Percentiles rank a stretch among this genome's conserved stretches.
Conservation (phyloP, 2,113 vertebrate species). For the Melanerpes formicivorus region DNA sequence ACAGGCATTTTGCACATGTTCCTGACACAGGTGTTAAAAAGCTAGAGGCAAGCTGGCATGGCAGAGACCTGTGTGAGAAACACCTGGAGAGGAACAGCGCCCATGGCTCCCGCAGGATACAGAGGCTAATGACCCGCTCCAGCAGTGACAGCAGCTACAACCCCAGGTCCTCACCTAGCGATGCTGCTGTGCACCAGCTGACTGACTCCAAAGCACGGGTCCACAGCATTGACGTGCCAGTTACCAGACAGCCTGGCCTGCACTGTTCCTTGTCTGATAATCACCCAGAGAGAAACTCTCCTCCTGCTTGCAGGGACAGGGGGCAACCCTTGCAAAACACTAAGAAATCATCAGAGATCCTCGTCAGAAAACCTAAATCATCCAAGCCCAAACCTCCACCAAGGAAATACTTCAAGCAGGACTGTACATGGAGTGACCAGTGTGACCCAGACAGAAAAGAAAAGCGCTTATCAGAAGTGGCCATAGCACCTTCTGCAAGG, state of each 20-base stretch:
- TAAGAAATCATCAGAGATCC: conserved; percentile 75
- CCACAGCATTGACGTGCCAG: conserved; percentile 75
- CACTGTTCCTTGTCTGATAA: neutral
- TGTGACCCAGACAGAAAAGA: conserved; percentile 57
- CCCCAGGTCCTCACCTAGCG: conserved; percentile 47
- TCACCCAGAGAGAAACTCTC: conserved; percentile 65
- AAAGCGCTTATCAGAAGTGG: conserved; percentile 5
- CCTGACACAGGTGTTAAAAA: conserved; percentile 74
- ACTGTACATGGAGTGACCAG: conserved; percentile 69
- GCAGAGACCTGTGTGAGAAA: conserved; percentile 78
- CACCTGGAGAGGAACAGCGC: conserved; percentile 72
- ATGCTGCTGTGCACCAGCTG: conserved; percentile 39
- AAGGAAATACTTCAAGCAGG: conserved; percentile 82
- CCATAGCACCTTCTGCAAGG: conserved; percentile 28
- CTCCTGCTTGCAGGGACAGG: conserved; percentile 33
- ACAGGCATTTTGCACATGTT: neutral
- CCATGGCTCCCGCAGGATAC: conserved; percentile 59
- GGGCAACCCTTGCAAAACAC: conserved; percentile 69
- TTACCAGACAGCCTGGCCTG: conserved; percentile 46
- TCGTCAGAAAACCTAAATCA: conserved; percentile 74
- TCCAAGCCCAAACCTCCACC: conserved; percentile 81
- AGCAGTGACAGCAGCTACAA: conserved; percentile 87
- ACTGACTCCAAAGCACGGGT: conserved; percentile 54
- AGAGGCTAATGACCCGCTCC: conserved; percentile 88
- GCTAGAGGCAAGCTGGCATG: conserved; percentile 79